phyloP scores from a whole-genome alignment of 2,888 invertebrate species.

The Hirtodrosophila duncani region DNA sequence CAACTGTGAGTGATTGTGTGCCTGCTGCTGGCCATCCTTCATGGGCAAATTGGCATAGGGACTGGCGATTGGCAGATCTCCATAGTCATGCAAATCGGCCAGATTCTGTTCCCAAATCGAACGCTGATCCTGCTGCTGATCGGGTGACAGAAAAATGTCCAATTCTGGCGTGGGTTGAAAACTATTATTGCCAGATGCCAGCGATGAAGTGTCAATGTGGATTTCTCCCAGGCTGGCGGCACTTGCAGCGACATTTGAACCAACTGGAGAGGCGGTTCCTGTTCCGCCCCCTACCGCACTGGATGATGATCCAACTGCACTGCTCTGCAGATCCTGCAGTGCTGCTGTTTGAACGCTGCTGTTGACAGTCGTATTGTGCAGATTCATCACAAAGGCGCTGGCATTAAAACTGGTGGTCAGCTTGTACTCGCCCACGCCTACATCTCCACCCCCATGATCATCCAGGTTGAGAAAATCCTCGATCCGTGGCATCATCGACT shows the following conservation, averaged over 20 bases:
- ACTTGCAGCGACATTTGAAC: constrained; percentile 17
- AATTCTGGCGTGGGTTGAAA: constrained; percentile 49
- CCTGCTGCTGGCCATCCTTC: constrained; percentile 77
- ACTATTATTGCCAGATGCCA: constrained; percentile 27
- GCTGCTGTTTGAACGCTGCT: constrained; percentile 72
- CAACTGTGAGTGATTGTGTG: constrained; percentile 59
- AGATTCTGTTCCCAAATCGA: constrained; percentile 81
- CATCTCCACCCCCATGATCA: constrained; percentile 78
- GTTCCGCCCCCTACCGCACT: constrained; percentile 21
- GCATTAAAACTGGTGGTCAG: constrained; percentile 78
- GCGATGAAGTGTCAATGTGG: constrained; percentile 46
- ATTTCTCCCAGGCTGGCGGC: constrained; percentile 46
- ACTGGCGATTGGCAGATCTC: constrained; percentile 62
- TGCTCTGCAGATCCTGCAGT: constrained; percentile 68
- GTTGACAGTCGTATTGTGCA: constrained; percentile 75
- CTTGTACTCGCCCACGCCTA: constrained; percentile 30
- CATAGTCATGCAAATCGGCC: constrained; percentile 81
- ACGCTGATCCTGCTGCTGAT: constrained; percentile 71
- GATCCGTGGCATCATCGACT: constrained; percentile 78
- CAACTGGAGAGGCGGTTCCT: constrained; percentile 6
- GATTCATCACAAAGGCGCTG: constrained; percentile 82
- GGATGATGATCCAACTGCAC: constrained; percentile 18
- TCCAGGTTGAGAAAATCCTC: constrained; percentile 80
- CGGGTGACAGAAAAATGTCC: constrained; percentile 76
- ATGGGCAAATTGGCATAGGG: constrained; percentile 74